Evolutionary conservation across 2,113 vertebrate species (phyloP).

Genomic region (Corythaixoides concolor): DNA sequence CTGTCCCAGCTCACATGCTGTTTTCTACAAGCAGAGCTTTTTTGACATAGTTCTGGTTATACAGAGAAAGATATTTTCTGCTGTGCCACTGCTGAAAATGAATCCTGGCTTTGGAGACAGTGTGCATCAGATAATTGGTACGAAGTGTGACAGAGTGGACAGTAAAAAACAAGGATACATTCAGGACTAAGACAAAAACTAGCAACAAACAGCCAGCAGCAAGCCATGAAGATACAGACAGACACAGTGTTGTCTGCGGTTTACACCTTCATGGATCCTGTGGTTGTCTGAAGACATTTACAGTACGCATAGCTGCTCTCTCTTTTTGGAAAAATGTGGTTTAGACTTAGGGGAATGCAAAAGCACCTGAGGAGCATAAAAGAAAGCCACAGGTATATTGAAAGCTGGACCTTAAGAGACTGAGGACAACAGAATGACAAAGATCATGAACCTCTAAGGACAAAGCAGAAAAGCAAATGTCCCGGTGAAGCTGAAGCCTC

Average conservation of each 20-base stretch:
- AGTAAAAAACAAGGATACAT: background rate
- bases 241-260: background rate
- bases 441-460: background rate
- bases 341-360: background rate
- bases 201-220: background rate
- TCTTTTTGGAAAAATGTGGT: background rate
- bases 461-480: background rate
- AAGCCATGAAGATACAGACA: accelerated
- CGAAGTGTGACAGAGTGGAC: background rate
- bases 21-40: background rate
- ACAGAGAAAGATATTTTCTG: background rate
- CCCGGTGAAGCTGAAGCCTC: background rate
- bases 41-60: background rate
- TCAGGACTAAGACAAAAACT: background rate
- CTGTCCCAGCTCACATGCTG: background rate
- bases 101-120: background rate
- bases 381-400: background rate
- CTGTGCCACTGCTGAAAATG: background rate
- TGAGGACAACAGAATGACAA: background rate
- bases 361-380: background rate
- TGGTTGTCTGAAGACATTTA: background rate
- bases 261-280: background rate
- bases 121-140: background rate
- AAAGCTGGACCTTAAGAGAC: background rate
- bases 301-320: background rate